phyloP scores from a whole-genome alignment of 2,888 invertebrate genomes.

The Ephialtes manifestator region DNA sequence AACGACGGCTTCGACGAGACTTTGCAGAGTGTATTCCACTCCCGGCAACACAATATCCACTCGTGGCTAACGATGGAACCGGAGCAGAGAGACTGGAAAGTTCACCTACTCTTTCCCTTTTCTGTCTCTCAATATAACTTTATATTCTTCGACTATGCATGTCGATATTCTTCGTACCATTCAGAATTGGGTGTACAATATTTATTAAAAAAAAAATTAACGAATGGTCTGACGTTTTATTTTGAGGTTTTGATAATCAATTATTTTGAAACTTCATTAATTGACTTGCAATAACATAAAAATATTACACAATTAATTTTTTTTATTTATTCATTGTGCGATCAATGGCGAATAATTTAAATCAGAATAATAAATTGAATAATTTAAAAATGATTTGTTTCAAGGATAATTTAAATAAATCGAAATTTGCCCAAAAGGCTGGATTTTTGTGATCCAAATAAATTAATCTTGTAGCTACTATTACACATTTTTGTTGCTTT shows the following conservation, averaged over 20 bases:
- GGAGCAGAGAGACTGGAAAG: slow-evolving; percentile 7
- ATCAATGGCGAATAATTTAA: no score
- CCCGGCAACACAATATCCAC: slow-evolving; percentile 53
- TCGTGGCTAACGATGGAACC: slow-evolving; percentile 54
- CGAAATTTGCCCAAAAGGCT: no score
- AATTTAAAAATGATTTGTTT: neutral
- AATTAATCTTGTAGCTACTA: no score
- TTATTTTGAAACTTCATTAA: neutral
- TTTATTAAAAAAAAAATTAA: neutral
- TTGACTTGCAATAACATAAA: neutral
- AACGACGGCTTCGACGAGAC: slow-evolving; percentile 58
- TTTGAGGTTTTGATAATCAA: no score
- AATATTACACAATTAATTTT: neutral
- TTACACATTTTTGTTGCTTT: no score
- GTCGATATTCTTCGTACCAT: slow-evolving; percentile 6
- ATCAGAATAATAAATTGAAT: no score
- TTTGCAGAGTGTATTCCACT: slow-evolving; percentile 40
- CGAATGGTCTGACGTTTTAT: neutral
- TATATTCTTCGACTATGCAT: slow-evolving; percentile 3
- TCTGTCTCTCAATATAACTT: slow-evolving; percentile 40
- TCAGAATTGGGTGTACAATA: neutral
- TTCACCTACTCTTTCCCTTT: slow-evolving; percentile 15
- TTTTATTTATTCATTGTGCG: no score
- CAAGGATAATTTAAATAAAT: no score
- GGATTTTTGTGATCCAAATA: no score